Evolutionary conservation across 2,113 vertebrate genomes (phyloP).

Genomic region (Panthera uncia): DNA sequence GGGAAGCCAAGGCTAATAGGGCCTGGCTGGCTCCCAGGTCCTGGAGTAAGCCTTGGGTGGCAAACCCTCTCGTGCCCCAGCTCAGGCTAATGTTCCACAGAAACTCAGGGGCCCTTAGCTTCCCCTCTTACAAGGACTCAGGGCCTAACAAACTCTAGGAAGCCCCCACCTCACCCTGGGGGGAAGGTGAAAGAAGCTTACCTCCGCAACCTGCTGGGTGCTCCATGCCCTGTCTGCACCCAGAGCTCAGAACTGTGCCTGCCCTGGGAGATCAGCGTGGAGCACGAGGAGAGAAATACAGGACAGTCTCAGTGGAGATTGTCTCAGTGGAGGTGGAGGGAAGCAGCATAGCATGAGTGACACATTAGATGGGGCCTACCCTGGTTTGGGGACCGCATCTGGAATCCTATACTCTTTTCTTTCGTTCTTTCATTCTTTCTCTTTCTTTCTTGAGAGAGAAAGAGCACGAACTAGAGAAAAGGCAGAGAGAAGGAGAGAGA

Average conservation of each 20-base stretch:
- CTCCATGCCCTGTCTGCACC: neutral
- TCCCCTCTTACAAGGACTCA: neutral
- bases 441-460: too few relatives aligned
- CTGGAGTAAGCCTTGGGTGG: neutral
- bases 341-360: neutral
- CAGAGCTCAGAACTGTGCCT: neutral
- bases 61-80: neutral
- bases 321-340: neutral
- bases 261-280: neutral
- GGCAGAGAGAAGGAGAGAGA: too few relatives aligned
- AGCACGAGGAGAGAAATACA: neutral
- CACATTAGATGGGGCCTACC: neutral
- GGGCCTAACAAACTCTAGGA: neutral
- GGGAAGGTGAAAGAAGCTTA: neutral
- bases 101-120: neutral
- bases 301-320: too few relatives aligned
- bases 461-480: too few relatives aligned
- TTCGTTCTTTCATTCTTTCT: too few relatives aligned
- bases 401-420: neutral
- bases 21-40: neutral
- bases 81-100: neutral
- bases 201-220: neutral
- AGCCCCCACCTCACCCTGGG: neutral
- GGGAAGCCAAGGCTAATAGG: neutral
- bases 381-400: neutral